Percentiles rank a stretch among this genome's conserved stretches.
These are phyloP conservation scores for Coelopa pilipes DNA, from an alignment of 2,888 invertebrate species.

Conservation along the genomic window DNA sequence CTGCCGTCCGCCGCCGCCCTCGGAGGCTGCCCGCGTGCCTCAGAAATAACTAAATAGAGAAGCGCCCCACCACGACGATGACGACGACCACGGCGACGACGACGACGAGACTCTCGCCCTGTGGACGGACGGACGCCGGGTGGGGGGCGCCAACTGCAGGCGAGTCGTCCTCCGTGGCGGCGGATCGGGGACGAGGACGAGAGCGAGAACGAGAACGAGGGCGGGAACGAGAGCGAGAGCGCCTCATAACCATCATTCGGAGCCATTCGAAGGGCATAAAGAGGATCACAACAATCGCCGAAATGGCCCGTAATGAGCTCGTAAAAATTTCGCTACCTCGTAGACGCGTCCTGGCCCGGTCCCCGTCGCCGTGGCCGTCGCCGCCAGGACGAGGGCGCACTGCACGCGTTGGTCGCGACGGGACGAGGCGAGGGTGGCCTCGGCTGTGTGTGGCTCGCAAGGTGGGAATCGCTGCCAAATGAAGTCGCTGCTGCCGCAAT, in stretches of 20 bases:
- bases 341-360: slow-evolving; percentile 58
- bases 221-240: slow-evolving; percentile 56
- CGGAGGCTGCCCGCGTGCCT: slow-evolving; percentile 22
- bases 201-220: no score
- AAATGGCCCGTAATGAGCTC: slow-evolving; percentile 68
- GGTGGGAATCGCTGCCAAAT: no score
- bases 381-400: neutral
- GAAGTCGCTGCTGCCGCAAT: no score
- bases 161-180: slow-evolving; percentile 9
- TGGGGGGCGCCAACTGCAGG: neutral
- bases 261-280: slow-evolving; percentile 67
- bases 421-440: no score
- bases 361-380: neutral
- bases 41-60: slow-evolving; percentile 28
- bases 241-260: slow-evolving; percentile 65
- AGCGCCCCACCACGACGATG: slow-evolving; percentile 12
- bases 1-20: neutral
- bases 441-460: no score
- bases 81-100: slow-evolving; percentile 28
- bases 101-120: neutral
- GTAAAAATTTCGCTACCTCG: slow-evolving; percentile 69
- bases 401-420: neutral
- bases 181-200: slow-evolving; percentile 34
- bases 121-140: neutral
- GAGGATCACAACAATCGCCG: slow-evolving; percentile 69